A percentile compares a stretch with the other conserved stretches of the same genome.
Evolutionary conservation across 35 echinoderm and acorn worm genomes (phyloP).

Genomic region (Holothuria glaberrima): DNA sequence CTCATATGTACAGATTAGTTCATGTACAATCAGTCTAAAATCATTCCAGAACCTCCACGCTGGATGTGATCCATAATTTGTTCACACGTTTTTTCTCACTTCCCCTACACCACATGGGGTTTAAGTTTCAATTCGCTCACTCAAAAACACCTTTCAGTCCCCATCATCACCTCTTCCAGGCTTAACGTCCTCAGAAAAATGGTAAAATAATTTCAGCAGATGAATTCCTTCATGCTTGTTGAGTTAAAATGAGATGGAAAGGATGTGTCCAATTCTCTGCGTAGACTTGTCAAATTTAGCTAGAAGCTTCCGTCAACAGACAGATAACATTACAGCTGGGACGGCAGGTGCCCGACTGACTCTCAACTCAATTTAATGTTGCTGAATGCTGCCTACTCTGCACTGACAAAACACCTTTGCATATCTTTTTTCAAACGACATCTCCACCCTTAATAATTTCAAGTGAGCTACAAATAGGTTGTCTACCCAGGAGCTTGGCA

Average conservation of each 20-base stretch:
- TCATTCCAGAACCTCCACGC: no score
- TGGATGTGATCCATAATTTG: no score
- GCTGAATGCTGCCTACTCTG: background rate
- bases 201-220: constrained; percentile 1
- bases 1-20: no score
- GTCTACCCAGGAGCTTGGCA: no score
- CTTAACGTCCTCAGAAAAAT: no score
- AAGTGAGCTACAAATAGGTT: no score
- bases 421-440: constrained; percentile 13
- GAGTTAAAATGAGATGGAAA: background rate
- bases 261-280: background rate
- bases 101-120: no score
- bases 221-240: background rate
- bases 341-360: constrained; percentile 2
- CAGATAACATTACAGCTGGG: constrained; percentile 26
- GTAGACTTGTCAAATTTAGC: constrained; percentile 2
- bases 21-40: no score
- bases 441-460: background rate
- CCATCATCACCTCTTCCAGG: no score
- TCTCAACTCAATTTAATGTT: background rate
- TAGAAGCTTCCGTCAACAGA: background rate
- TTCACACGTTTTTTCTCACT: no score
- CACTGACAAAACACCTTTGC: constrained; percentile 14
- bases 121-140: no score
- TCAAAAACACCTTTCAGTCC: no score